phyloP scores from a whole-genome alignment of 2,797 vertebrate genomes.

The Neoniphon sammara region DNA sequence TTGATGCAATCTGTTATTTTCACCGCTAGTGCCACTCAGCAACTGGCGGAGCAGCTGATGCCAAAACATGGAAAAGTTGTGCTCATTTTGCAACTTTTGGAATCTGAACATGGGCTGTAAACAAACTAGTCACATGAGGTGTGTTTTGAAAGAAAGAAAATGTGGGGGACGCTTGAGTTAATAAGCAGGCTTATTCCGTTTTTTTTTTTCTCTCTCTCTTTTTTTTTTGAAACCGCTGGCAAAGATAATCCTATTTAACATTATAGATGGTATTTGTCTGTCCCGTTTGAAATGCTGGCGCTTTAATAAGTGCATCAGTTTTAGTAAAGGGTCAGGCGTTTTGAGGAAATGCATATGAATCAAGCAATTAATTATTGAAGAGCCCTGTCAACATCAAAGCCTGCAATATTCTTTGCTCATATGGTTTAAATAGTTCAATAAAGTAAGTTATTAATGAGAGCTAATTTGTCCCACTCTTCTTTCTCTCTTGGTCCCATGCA shows the following conservation, averaged over 20 bases:
- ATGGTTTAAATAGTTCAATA: conserved; percentile 81
- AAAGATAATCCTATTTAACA: conserved; percentile 39
- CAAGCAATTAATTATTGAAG: conserved; percentile 81
- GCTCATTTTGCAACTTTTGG: conserved; percentile 1
- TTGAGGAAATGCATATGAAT: conserved; percentile 81
- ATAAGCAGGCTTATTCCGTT: conserved; percentile 6
- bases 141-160: not conserved
- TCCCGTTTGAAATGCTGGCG: conserved; percentile 64
- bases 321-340: conserved; percentile 73
- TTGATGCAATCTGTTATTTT: conserved; percentile 72
- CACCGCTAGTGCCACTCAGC: conserved; percentile 52
- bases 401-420: conserved; percentile 72
- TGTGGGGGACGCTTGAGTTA: not conserved
- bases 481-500: conserved; percentile 54
- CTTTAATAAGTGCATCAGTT: conserved; percentile 63
- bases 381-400: conserved; percentile 79
- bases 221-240: conserved; percentile 26
- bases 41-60: conserved; percentile 42
- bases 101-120: not conserved
- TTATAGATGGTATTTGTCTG: conserved; percentile 47
- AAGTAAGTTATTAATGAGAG: conserved; percentile 81
- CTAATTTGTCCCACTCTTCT: conserved; percentile 76
- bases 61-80: conserved; percentile 9
- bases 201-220: not conserved
- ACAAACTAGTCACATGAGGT: not conserved